Percentiles rank a stretch among this genome's conserved stretches.
Evolutionary conservation across 2,797 vertebrate genomes (phyloP).

Genomic region (Petrocephalus schoutedeni): DNA sequence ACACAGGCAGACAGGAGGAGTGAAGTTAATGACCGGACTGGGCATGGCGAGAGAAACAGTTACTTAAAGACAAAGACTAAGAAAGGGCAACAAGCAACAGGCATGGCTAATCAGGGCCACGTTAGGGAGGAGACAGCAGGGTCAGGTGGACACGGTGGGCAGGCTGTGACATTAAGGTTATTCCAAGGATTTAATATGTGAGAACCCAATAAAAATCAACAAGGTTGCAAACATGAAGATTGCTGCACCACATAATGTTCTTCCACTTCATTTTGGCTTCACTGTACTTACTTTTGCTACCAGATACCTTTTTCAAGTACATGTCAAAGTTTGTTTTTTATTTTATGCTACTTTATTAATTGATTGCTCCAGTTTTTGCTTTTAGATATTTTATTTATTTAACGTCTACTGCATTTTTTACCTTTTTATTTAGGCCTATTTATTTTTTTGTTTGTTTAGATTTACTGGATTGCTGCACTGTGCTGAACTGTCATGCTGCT

Average conservation of each 20-base stretch:
- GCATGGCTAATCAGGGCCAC: too few relatives aligned
- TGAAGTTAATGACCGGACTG: too few relatives aligned
- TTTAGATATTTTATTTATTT: neutral
- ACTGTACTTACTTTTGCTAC: neutral
- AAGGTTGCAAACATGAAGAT: neutral
- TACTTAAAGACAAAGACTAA: too few relatives aligned
- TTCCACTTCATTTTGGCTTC: neutral
- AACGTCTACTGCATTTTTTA: neutral
- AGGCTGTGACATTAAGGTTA: neutral
- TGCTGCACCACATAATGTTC: neutral
- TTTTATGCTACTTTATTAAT: neutral
- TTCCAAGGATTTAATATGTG: neutral
- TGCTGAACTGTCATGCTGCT: neutral
- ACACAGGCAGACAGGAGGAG: too few relatives aligned
- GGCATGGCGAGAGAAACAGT: too few relatives aligned
- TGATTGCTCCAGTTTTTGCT: neutral
- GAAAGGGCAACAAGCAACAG: too few relatives aligned
- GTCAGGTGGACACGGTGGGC: too few relatives aligned
- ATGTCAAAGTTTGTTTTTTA: neutral
- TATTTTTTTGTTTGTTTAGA: neutral
- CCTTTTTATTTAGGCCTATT: neutral
- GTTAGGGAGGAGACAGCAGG: too few relatives aligned
- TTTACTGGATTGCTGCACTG: neutral
- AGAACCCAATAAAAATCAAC: neutral
- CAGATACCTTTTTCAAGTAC: neutral